These are phyloP conservation scores for Enteromius paludinosus DNA, from an alignment of 2,797 vertebrate species.

Conservation along the genomic window DNA sequence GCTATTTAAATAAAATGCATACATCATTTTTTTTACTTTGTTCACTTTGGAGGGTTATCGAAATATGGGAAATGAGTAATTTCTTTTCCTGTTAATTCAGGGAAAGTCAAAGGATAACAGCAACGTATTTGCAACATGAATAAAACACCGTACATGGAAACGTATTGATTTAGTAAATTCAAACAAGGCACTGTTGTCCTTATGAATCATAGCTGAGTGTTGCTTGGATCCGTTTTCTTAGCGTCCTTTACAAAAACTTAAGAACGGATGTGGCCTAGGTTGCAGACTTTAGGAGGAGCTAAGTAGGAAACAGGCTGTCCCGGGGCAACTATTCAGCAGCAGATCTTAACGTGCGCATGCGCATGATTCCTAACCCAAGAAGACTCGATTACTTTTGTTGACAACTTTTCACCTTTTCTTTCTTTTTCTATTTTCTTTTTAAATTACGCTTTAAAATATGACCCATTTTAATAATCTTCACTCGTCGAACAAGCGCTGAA, in stretches of 20 bases:
- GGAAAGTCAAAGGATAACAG: background rate
- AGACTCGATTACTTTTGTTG: background rate
- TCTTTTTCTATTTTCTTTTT: background rate
- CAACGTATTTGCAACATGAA: background rate
- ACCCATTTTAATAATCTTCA: background rate
- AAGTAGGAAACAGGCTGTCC: constrained; percentile 46
- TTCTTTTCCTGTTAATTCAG: constrained; percentile 27
- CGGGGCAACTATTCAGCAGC: constrained; percentile 32
- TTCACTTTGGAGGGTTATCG: background rate
- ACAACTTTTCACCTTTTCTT: background rate
- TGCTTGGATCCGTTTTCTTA: constrained; percentile 26
- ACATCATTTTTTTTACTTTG: background rate
- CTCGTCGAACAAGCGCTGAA: background rate
- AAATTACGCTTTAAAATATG: background rate
- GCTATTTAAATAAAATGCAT: background rate
- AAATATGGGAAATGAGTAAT: constrained; percentile 30
- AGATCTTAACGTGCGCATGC: constrained; percentile 36
- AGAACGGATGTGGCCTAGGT: constrained; percentile 33
- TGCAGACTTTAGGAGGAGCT: constrained; percentile 31
- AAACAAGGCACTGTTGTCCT: background rate
- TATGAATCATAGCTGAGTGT: background rate
- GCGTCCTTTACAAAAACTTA: constrained; percentile 18
- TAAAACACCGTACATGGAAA: background rate
- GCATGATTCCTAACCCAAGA: background rate
- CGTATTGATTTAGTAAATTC: background rate